Evolutionary conservation across 2,113 vertebrate species (phyloP), one percentile per base, ranked within the genome.

Genomic region (Mastomys natalensis): DNA sequence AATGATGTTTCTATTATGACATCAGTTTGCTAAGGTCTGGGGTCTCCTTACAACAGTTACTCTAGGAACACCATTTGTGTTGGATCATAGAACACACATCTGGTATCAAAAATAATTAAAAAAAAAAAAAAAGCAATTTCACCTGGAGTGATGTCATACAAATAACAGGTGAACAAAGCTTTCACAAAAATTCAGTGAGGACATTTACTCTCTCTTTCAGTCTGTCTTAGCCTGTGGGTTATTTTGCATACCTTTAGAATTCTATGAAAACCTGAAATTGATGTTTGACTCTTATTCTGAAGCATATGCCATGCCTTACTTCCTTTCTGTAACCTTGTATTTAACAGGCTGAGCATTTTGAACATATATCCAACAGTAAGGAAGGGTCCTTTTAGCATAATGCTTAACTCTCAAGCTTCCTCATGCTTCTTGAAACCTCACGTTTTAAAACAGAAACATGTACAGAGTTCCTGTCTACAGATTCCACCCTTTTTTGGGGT

Each of bases 371-470:
- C 22, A 76, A 45, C 73, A 60, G 43, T 64, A 91, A 58, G 72
- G 29, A 37, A 40, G 37, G 37, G 21, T 70, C 53, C 72, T 8
- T 98, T 97, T 97, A 88, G 93, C 48, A 96, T 93, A 97, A 95
- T 96, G 84, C 85, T 97, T 97, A 92, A 98, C 80, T 97, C 72
- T 97, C 92, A 76, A 98, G 88, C 13, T 95, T 98, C 96, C 95
- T 98, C 95, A 96, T 60, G 94, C 93, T 97, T 90, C 97, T 97
- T 98, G 96, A 43, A 86, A 34, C 11, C 60, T 34, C 76, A 60
- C 96, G 98, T 93, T 77, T 97, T 96, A 96, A 98, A 98, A 96
- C 96, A 98, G 97, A 98, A 98, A 98, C 90, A 96, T 96, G 93
- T 95, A 77, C 87, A 95, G 92, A 97, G 82, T 96, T 98, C 51